phyloP scores from a whole-genome alignment of 2,888 invertebrate genomes.

The Acholoe squamosa region DNA sequence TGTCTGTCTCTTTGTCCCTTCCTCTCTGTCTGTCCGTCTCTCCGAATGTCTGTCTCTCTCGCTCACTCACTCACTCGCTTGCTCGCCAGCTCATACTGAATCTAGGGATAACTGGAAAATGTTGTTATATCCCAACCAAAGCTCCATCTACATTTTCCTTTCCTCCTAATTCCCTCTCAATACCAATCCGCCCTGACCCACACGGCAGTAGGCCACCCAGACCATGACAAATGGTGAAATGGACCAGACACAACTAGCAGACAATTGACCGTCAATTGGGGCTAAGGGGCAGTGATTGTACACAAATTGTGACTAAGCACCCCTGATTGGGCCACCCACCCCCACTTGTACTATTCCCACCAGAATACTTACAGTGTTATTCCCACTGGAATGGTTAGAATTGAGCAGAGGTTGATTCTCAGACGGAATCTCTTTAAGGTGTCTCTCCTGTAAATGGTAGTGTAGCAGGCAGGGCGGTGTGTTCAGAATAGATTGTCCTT shows the following conservation, averaged over 20 bases:
- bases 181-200: no score
- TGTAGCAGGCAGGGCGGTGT: no score
- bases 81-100: background rate
- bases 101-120: no score
- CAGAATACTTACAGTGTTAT: background rate
- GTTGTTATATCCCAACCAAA: no score
- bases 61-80: background rate
- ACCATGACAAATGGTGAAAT: background rate
- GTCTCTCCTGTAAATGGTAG: no score
- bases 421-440: no score
- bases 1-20: no score
- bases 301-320: slow-evolving; percentile 44
- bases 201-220: background rate
- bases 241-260: background rate
- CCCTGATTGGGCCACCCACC: slow-evolving; percentile 10
- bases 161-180: background rate
- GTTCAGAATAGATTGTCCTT: no score
- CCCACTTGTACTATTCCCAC: background rate
- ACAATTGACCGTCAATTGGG: background rate
- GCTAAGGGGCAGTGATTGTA: slow-evolving; percentile 9
- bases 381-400: background rate
- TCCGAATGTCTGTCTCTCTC: no score
- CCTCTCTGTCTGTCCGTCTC: no score
- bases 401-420: background rate
- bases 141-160: no score